Base-by-base conservation (phyloP, 2,113 vertebrate genomes). In the Cebidichthys violaceus region DNA sequence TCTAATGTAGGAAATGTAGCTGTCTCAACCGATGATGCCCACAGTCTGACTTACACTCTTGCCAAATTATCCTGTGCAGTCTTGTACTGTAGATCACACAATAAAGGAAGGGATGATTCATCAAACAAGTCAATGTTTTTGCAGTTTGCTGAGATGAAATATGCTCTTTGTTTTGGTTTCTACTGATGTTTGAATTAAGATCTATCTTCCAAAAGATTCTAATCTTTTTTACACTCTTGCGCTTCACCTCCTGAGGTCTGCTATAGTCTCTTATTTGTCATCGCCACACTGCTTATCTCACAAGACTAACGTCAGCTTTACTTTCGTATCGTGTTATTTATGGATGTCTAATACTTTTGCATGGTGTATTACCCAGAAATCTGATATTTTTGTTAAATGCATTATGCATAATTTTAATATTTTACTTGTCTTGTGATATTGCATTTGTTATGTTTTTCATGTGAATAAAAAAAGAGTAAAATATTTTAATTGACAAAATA, bases 1-100 rank as follows among this genome's bases (percentile, higher is more conserved):
- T 70, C 59, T 79, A 70, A 88, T 83, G 83, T 82, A 83, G 75
- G 82, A 91, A 83, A 83, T 81, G 75, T 77, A 79, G 68, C 76
- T 79, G 82, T 75, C 78, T 89, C 35, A 79, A 50, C 83, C 77
- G 72, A 84, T 22, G 62, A 54, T 70, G 65, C 54, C 75, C 59
- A 6, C 61, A 83, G 79, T 85, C 66, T 80, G 74, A 80, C 54
- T 50, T 61, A 18, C 29, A 80, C 13, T 61, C 33, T 35, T 83
- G 83, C 77, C 80, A 86, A 84, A 84, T 50, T 37, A 61, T 66
- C 76, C 78, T 62, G 45, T 13, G 1, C 77, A 61, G 81, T 81
- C 85, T 83, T 83, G 67, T 70, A 61, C 52, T 11, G 4, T 39
- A 41, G 70, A 75, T 86, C 68, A 60, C 45, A 72, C 27, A 52